These are phyloP conservation scores for Ditylenchus dipsaci DNA, from an alignment of 1,140 invertebrate genomes.

Conservation along the genomic window DNA sequence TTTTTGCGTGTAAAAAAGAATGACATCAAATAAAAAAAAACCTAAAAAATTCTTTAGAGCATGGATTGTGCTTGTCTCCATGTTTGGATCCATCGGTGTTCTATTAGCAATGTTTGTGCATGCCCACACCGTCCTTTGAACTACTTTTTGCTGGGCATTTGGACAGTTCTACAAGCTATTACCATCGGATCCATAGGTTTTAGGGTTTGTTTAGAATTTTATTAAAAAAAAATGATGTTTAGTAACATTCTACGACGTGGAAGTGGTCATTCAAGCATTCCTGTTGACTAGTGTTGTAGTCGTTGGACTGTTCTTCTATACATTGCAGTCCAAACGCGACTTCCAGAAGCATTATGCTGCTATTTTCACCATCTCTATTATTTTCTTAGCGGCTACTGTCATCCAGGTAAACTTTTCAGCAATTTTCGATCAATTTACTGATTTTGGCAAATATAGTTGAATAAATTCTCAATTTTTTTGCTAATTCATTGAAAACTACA, in stretches of 20 bases:
- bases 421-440: background rate
- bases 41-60: slow-evolving; percentile 33
- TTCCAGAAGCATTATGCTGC: slow-evolving; percentile 59
- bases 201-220: slow-evolving; percentile 21
- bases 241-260: slow-evolving; percentile 61
- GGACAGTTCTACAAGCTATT: slow-evolving; percentile 61
- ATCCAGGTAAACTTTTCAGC: slow-evolving; percentile 31
- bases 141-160: slow-evolving; percentile 60
- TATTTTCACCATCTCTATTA: slow-evolving; percentile 39
- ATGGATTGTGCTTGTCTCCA: slow-evolving; percentile 59
- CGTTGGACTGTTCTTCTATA: slow-evolving; percentile 61
- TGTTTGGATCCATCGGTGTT: slow-evolving; percentile 59
- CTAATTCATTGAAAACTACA: too few species aligned
- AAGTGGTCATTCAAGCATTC: slow-evolving; percentile 60
- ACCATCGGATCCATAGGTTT: slow-evolving; percentile 60
- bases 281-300: slow-evolving; percentile 60
- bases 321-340: slow-evolving; percentile 62
- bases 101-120: slow-evolving; percentile 61
- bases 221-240: slow-evolving; percentile 21
- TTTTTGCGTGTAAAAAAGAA: too few species aligned
- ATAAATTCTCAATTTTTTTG: too few species aligned
- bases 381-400: slow-evolving; percentile 47
- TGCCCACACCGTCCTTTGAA: slow-evolving; percentile 60
- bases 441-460: too few species aligned
- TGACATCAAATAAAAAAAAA: too few species aligned